phyloP scores from a whole-genome alignment of 2,888 invertebrate species.

The Therioaphis trifolii region DNA sequence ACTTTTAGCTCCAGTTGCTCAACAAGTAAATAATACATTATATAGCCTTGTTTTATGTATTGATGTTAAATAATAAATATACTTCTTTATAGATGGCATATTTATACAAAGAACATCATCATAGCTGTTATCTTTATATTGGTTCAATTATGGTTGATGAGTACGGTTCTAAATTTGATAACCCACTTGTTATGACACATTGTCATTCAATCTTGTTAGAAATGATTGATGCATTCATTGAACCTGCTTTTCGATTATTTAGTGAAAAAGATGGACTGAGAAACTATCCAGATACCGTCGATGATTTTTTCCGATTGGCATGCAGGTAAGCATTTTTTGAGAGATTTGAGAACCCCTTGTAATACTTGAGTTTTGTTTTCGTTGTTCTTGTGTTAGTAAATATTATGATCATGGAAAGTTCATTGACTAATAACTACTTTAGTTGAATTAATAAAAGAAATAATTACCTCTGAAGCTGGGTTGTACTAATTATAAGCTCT shows the following conservation, averaged over 20 bases:
- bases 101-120: constrained; percentile 81
- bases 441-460: too few relatives aligned
- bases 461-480: too few relatives aligned
- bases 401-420: too few relatives aligned
- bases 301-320: constrained; percentile 92
- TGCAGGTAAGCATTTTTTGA: constrained; percentile 75
- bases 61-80: not conserved
- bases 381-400: too few relatives aligned
- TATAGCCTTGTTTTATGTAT: not conserved
- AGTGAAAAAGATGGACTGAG: constrained; percentile 81
- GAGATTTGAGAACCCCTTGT: too few relatives aligned
- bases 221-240: constrained; percentile 87
- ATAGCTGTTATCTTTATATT: constrained; percentile 91
- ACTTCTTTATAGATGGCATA: constrained; percentile 73
- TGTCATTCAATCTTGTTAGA: constrained; percentile 80
- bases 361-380: too few relatives aligned
- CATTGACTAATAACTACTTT: too few relatives aligned
- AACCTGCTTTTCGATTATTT: constrained; percentile 83
- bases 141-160: constrained; percentile 92
- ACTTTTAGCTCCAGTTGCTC: constrained; percentile 83
- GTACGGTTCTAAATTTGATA: constrained; percentile 74
- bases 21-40: constrained; percentile 73
- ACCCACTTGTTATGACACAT: constrained; percentile 70
- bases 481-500: too few relatives aligned
- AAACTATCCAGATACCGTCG: constrained; percentile 97